Evolutionary conservation across 1,140 invertebrate species (phyloP).

Genomic region (Sarcophaga bullata): DNA sequence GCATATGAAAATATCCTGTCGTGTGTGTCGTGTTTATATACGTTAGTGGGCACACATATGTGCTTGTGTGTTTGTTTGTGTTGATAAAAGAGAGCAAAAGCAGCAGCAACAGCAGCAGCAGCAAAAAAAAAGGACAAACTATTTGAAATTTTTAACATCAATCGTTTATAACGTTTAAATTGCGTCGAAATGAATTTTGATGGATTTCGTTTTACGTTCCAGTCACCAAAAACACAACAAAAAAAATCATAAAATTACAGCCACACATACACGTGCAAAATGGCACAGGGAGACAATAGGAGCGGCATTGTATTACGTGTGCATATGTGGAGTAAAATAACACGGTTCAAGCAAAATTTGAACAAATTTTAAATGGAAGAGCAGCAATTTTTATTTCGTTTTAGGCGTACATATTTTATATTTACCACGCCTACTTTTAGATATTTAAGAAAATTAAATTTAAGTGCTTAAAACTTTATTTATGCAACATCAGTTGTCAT

Average conservation of each 20-base stretch:
- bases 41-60: neutral
- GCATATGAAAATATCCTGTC: too few species aligned
- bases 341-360: neutral
- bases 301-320: constrained; percentile 19
- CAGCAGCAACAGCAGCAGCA: too few species aligned
- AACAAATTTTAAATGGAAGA: neutral
- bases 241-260: neutral
- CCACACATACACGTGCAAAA: neutral
- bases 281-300: neutral
- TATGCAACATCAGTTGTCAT: too few species aligned
- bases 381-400: too few species aligned
- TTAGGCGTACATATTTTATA: too few species aligned
- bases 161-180: constrained; percentile 30
- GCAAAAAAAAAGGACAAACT: neutral
- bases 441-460: too few species aligned
- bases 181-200: constrained; percentile 33
- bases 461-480: too few species aligned
- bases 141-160: constrained; percentile 21
- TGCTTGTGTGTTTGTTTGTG: neutral
- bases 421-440: too few species aligned
- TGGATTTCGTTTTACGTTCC: constrained; percentile 27
- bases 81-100: too few species aligned
- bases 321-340: neutral
- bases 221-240: neutral
- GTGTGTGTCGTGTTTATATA: neutral